Base-by-base conservation (phyloP, 2,797 vertebrate genomes). In the Chaetophractus vellerosus region DNA sequence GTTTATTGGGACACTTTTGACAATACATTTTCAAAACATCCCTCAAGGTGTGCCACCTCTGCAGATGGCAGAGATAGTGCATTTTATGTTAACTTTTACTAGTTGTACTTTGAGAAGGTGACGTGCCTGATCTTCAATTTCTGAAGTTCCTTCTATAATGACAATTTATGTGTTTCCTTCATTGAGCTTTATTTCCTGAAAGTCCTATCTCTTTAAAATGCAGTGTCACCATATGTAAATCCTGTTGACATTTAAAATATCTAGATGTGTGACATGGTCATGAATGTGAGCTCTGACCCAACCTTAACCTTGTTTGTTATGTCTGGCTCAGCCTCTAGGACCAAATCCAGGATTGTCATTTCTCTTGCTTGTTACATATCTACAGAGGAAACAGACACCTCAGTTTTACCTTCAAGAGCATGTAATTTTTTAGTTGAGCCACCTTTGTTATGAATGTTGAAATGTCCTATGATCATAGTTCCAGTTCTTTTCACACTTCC, bases 401-500 rank as follows among this genome's bases (percentile, higher is more conserved):
- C 97, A 93, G 88, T 55, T 92, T 97, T 95, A 98, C 97, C 96
- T 97, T 94, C 88, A 94, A 98, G 96, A 97, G 96, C 89, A 95
- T 74, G 66, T 91, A 93, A 88, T 93, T 93, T 96, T 90, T 92
- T 91, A 88, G 28, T 7, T 75, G 55, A 63, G 82, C 95, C 91
- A 69, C 86, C 86, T 94, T 92, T 98, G 97, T 96, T 96, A 83
- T 80, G 97, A 94, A 93, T 92, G 96, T 97, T 97, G 96, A 97
- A 97, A 76, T 97, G 79, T 96, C 83, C 93, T 96, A 87, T 74
- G 96, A 96, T 98, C 97, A 96, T 96, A 97, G 78, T 86, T 96
- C 88, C 93, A 94, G 95, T 96, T 96, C 95, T 97, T 97, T 95
- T 97, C 92, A 94, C 90, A 94, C 81, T 98, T 98, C 98, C 98